These are phyloP conservation scores for Ornithorhynchus anatinus DNA, from an alignment of 2,113 vertebrate species.

Conservation along the genomic window DNA sequence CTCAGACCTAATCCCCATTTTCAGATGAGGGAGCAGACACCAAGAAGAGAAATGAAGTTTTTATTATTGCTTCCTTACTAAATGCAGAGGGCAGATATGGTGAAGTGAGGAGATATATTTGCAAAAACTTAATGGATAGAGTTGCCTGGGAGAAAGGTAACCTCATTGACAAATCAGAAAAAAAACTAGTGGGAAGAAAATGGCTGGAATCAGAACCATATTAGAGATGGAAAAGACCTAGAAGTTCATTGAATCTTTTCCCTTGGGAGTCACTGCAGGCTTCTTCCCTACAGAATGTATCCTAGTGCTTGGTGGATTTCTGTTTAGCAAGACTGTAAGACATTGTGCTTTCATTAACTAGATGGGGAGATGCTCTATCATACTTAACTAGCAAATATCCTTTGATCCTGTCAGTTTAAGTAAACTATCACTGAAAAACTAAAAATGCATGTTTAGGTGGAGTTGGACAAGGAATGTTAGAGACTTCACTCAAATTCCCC, in stretches of 20 bases:
- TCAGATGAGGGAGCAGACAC: too few relatives aligned
- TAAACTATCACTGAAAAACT: not conserved
- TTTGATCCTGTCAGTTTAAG: not conserved
- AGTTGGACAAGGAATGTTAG: too few relatives aligned
- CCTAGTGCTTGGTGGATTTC: not conserved
- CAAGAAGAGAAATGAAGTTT: not conserved
- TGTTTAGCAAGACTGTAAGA: not conserved
- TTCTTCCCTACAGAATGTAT: not conserved
- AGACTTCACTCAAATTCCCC: too few relatives aligned
- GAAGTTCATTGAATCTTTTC: not conserved
- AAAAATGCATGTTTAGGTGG: too few relatives aligned
- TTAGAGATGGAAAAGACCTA: constrained; percentile 8
- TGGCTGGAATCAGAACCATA: constrained; percentile 18
- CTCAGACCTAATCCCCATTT: too few relatives aligned
- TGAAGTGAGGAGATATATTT: too few relatives aligned
- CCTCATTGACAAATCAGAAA: not conserved
- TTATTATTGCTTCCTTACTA: not conserved
- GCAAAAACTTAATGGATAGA: not conserved
- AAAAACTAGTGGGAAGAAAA: not conserved
- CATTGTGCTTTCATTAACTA: not conserved
- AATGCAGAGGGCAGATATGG: not conserved
- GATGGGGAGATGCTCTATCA: not conserved
- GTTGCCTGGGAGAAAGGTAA: not conserved
- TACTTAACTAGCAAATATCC: not conserved
- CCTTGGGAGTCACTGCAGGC: not conserved